A percentile compares a stretch with the other conserved stretches of the same genome.
phyloP scores from a whole-genome alignment of 2,113 vertebrate genomes.

The Chiloscyllium plagiosum region DNA sequence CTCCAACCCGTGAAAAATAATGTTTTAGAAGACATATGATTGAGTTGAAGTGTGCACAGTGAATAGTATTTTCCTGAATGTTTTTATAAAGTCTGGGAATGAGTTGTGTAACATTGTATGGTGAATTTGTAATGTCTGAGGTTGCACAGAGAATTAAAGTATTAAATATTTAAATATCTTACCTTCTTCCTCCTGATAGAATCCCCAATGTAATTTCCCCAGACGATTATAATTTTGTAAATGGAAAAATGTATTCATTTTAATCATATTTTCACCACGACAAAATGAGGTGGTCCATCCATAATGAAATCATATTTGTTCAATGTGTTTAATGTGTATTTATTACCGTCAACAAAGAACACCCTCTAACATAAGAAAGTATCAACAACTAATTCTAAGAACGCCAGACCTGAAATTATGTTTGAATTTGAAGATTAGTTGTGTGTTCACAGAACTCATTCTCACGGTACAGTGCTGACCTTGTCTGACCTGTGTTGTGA shows the following conservation, averaged over 20 bases:
- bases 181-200: not conserved
- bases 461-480: not conserved
- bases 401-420: not conserved
- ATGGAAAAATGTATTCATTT: not conserved
- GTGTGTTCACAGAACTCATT: not conserved
- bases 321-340: not conserved
- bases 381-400: not conserved
- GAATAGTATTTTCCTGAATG: not conserved
- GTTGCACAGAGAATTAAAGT: not conserved
- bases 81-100: not conserved
- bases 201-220: not conserved
- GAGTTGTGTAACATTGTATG: not conserved
- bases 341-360: not conserved
- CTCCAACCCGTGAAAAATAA: not conserved
- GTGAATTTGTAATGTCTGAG: not conserved
- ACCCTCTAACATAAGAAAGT: not conserved
- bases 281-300: not conserved
- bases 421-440: not conserved
- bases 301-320: not conserved
- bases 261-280: not conserved
- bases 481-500: not conserved
- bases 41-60: not conserved
- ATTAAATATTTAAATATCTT: not conserved
- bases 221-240: not conserved
- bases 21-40: not conserved